Conservation (phyloP, 1,140 invertebrate genomes). For the Zaprionus ornatus region DNA sequence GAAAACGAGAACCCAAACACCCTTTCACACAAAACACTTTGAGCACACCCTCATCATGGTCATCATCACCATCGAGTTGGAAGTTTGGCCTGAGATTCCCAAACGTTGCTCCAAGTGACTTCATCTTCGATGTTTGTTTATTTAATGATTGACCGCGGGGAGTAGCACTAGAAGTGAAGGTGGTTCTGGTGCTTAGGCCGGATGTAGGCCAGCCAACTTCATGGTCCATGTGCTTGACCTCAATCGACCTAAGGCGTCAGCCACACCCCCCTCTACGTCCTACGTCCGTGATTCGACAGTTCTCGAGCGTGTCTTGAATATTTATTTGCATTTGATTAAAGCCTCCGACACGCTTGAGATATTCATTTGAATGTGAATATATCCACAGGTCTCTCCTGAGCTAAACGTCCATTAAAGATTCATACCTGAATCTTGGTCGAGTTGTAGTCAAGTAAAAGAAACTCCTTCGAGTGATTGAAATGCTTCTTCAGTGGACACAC, state of each 20-base stretch:
- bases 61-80: not conserved
- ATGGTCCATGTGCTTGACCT: not conserved
- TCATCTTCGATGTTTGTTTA: conserved; percentile 39
- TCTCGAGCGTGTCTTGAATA: conserved; percentile 61
- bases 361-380: conserved; percentile 47
- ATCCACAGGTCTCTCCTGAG: not conserved
- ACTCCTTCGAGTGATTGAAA: conserved; percentile 4
- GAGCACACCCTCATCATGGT: not conserved
- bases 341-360: conserved; percentile 4
- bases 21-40: not conserved
- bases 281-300: conserved; percentile 1
- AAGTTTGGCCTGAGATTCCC: conserved; percentile 25
- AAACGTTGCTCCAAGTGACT: conserved; percentile 26
- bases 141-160: conserved; percentile 39
- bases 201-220: conserved; percentile 13
- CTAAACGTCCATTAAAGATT: not conserved
- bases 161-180: not conserved
- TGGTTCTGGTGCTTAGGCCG: conserved; percentile 11
- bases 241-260: not conserved
- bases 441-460: not conserved
- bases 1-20: not conserved
- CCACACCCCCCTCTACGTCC: not conserved
- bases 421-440: not conserved
- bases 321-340: conserved; percentile 71
- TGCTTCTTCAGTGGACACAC: not conserved